A percentile compares a stretch with the other conserved stretches of the same genome.
Conservation (phyloP, 2,888 invertebrate species). For the Stenoptilia bipunctidactyla region DNA sequence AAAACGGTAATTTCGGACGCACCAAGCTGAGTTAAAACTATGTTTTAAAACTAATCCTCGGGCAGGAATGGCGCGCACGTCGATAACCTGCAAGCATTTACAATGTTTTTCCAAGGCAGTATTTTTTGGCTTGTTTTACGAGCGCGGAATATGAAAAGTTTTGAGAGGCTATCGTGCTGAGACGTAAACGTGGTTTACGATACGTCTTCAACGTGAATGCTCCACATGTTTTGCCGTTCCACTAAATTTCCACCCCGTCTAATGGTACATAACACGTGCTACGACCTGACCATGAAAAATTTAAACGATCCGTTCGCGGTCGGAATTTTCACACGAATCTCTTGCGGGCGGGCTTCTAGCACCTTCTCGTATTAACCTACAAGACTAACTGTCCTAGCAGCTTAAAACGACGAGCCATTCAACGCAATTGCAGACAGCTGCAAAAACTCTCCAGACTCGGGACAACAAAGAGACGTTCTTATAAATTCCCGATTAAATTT, state of each 20-base stretch:
- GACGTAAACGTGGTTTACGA: constrained; percentile 69
- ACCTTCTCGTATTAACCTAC: too few relatives aligned
- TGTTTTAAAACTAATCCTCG: constrained; percentile 62
- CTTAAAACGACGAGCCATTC: too few relatives aligned
- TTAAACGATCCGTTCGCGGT: constrained; percentile 43
- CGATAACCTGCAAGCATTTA: constrained; percentile 62
- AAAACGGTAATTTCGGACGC: constrained; percentile 43
- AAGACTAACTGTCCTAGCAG: too few relatives aligned
- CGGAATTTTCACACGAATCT: constrained; percentile 18
- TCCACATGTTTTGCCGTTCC: constrained; percentile 56
- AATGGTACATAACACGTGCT: constrained; percentile 60
- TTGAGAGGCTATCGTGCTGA: constrained; percentile 57
- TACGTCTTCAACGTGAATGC: constrained; percentile 61
- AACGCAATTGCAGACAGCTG: constrained; percentile 49
- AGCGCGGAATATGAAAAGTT: constrained; percentile 68
- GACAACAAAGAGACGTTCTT: constrained; percentile 58
- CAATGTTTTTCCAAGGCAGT: constrained; percentile 68
- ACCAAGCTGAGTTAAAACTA: constrained; percentile 53
- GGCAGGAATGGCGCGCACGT: constrained; percentile 33
- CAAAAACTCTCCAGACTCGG: constrained; percentile 41
- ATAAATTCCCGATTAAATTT: constrained; percentile 68
- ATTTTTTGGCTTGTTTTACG: constrained; percentile 68
- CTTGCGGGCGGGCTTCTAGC: constrained; percentile 16
- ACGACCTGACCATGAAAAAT: constrained; percentile 66
- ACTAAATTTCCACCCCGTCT: constrained; percentile 49